A percentile compares a stretch with the other conserved stretches of the same genome.
phyloP scores from a whole-genome alignment of 2,888 invertebrate genomes.

The Diplolepis rosae region DNA sequence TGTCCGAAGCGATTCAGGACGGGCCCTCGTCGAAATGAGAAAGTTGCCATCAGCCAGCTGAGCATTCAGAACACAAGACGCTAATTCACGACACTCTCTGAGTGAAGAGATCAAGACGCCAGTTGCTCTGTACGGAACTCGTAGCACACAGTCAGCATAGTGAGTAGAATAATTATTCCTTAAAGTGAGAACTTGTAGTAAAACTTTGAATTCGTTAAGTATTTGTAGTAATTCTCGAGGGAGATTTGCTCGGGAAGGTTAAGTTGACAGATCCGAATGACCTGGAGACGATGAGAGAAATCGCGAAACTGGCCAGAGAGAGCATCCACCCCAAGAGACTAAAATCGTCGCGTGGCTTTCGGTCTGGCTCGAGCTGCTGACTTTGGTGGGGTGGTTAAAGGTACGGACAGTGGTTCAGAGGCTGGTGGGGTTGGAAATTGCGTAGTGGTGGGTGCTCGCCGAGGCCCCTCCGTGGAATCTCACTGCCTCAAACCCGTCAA shows the following conservation, averaged over 20 bases:
- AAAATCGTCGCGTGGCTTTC: conserved; percentile 73
- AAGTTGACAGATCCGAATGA: neutral
- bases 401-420: conserved; percentile 73
- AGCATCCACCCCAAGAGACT: conserved; percentile 73
- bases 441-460: conserved; percentile 72
- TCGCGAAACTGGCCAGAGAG: conserved; percentile 62
- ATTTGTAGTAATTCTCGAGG: neutral
- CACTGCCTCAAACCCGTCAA: conserved; percentile 65
- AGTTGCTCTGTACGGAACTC: conserved; percentile 17
- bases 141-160: conserved; percentile 2
- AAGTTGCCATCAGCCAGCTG: conserved; percentile 57
- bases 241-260: neutral
- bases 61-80: conserved; percentile 52
- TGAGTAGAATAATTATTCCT: conserved; percentile 1
- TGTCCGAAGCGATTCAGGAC: conserved; percentile 36
- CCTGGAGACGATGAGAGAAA: conserved; percentile 28
- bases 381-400: conserved; percentile 73
- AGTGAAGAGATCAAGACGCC: neutral
- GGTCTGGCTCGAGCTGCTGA: conserved; percentile 67
- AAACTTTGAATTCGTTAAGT: neutral
- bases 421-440: conserved; percentile 74
- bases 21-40: conserved; percentile 64
- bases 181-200: neutral
- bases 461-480: conserved; percentile 71
- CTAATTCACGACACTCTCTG: conserved; percentile 14